Evolutionary conservation across 2,888 invertebrate species (phyloP), one percentile per base, ranked within the genome.

Genomic region (Agonopterix alstromeriana): DNA sequence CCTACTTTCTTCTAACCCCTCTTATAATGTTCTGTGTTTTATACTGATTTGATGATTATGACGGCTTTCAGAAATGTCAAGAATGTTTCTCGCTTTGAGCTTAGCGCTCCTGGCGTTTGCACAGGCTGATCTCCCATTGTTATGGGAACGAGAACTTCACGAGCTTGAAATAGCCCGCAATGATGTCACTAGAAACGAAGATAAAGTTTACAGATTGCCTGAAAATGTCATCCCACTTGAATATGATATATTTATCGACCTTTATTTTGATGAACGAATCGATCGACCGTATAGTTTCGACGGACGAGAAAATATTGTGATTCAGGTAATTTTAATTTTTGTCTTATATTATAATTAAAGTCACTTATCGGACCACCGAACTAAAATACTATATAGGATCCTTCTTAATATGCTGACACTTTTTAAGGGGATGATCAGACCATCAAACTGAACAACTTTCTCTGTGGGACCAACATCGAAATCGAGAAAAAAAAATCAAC

Each of bases 241-340:
- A 17, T 88, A 87, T 47, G 82, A 88, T 45, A 75, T 88, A 43
- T 70, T 69, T 43, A 74, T 88, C 4, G 82, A 87, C 55, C 60
- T 88, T 0, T 85, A 67, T 52, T 88, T 88, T 36, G 68, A 66
- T 48, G 87, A 85, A 50, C 68, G 73, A 40, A 57, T 62, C 2
- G 76, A 81, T 5, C 73, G 65, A 9, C 80, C 82, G 0, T 88
- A 67, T 45, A 83, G 77, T 55, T 88, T 74, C 55, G 82, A 85
- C 57, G 88, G 88, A 35, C 63, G 51, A 14, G 82, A 72, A 43
- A 56, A 58, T 41, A 81, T 87, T 43, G 54, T 68, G 42, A 70
- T 88, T 51, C 70, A 82, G 70, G 88, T 88, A 61, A 52, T 65
- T 35, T 9, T 41, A 42, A 10, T 35, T 42, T 27, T 42, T 47